Percentiles rank a stretch among this genome's conserved stretches.
phyloP scores from a whole-genome alignment of 2,797 vertebrate genomes.

The Gymnopithys bicolor region DNA sequence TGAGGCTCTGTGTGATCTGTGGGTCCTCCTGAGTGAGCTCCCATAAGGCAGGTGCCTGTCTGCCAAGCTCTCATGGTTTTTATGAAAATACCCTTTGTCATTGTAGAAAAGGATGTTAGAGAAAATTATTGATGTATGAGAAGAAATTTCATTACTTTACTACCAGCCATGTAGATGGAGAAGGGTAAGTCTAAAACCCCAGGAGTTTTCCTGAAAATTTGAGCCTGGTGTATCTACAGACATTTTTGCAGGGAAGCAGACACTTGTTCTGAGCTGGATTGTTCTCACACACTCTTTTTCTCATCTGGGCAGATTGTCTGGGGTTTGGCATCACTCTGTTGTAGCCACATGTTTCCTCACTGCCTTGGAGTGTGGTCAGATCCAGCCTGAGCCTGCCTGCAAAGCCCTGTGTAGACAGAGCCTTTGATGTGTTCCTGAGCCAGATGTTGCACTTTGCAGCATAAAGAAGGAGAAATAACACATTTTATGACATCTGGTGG shows the following conservation, averaged over 20 bases:
- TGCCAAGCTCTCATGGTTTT: neutral
- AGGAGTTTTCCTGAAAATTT: neutral
- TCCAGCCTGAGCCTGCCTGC: neutral
- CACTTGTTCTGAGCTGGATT: constrained; percentile 1
- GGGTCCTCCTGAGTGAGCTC: neutral
- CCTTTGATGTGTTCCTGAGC: constrained; percentile 32
- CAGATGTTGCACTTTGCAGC: constrained; percentile 39
- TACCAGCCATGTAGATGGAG: neutral
- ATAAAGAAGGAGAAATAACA: constrained; percentile 24
- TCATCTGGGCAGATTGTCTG: constrained; percentile 13
- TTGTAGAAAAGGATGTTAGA: neutral
- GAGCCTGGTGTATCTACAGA: neutral
- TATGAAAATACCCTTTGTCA: neutral
- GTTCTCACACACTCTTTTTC: neutral
- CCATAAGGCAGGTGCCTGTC: neutral
- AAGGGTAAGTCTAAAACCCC: neutral
- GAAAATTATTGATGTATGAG: neutral
- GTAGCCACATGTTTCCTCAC: constrained; percentile 10
- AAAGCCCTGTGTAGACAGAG: neutral
- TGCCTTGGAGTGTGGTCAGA: neutral
- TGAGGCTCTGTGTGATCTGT: neutral
- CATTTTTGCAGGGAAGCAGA: neutral
- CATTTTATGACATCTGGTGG: constrained; percentile 9
- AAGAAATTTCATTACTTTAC: neutral
- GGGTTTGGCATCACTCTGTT: neutral